Percentiles rank a stretch among this genome's conserved stretches.
Conservation (phyloP, 2,888 invertebrate genomes). For the Amphipyra tragopoginis region DNA sequence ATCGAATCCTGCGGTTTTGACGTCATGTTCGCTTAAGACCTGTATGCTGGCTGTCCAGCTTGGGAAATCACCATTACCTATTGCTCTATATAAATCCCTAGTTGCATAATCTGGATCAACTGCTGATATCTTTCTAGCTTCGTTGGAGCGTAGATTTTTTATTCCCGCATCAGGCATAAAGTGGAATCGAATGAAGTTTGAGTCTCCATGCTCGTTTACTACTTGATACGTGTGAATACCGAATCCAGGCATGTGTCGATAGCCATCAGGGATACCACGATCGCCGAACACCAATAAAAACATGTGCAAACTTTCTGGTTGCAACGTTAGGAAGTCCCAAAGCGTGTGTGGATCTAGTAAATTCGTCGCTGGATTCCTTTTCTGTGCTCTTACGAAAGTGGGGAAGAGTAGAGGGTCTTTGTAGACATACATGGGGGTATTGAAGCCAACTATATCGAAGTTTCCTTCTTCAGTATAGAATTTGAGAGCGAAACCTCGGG, state of each 20-base stretch:
- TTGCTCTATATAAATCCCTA: slow-evolving; percentile 96
- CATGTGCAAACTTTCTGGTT: slow-evolving; percentile 96
- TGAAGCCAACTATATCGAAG: slow-evolving; percentile 97
- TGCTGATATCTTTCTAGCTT: slow-evolving; percentile 91
- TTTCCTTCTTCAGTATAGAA: slow-evolving; percentile 97
- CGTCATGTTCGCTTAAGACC: slow-evolving; percentile 95
- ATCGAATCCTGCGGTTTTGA: slow-evolving; percentile 93
- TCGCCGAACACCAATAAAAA: slow-evolving; percentile 95
- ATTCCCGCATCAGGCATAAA: slow-evolving; percentile 96
- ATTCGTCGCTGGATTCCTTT: slow-evolving; percentile 96
- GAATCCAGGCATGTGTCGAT: slow-evolving; percentile 97
- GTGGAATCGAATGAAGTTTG: slow-evolving; percentile 96
- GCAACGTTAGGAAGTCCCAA: slow-evolving; percentile 96
- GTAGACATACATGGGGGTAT: slow-evolving; percentile 96
- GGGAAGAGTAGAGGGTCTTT: slow-evolving; percentile 96
- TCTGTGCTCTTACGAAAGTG: slow-evolving; percentile 97
- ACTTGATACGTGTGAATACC: slow-evolving; percentile 97
- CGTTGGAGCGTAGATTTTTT: slow-evolving; percentile 91
- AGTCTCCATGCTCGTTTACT: slow-evolving; percentile 92
- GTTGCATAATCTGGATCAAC: slow-evolving; percentile 96
- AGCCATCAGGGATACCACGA: slow-evolving; percentile 96
- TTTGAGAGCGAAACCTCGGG: slow-evolving; percentile 96
- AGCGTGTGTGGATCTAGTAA: slow-evolving; percentile 96
- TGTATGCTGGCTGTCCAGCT: slow-evolving; percentile 95
- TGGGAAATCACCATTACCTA: slow-evolving; percentile 92